These are phyloP conservation scores for Peribatodes rhomboidaria DNA, from an alignment of 2,888 invertebrate genomes.

Conservation along the genomic window DNA sequence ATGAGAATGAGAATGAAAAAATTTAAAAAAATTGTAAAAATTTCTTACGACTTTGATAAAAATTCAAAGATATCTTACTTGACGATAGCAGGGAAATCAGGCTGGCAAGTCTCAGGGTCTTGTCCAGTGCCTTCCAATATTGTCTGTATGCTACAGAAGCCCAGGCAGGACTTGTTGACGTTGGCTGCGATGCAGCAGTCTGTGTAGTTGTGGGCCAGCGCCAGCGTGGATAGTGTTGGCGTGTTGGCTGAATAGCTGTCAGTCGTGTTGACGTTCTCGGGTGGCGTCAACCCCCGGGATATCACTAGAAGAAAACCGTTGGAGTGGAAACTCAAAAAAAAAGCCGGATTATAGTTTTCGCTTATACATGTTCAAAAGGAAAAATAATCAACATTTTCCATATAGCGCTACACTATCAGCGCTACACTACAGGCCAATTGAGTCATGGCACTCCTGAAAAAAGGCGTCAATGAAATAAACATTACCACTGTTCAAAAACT, in stretches of 20 bases:
- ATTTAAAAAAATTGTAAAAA: not conserved
- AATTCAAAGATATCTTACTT: constrained; percentile 65
- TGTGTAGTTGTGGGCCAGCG: constrained; percentile 91
- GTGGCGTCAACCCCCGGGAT: constrained; percentile 88
- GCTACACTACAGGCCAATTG: no score
- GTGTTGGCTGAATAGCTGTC: constrained; percentile 78
- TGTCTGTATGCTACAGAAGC: constrained; percentile 93
- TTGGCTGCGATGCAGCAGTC: constrained; percentile 91
- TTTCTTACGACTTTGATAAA: not conserved
- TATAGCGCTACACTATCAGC: no score
- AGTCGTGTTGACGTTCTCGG: constrained; percentile 82
- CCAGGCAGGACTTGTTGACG: constrained; percentile 90
- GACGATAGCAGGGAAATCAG: constrained; percentile 93
- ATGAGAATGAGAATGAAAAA: no score
- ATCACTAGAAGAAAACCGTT: constrained; percentile 79
- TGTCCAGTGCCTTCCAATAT: constrained; percentile 92
- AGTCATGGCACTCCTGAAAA: no score
- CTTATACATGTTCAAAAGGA: no score
- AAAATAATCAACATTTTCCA: no score
- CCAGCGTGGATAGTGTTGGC: constrained; percentile 70
- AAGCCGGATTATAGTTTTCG: no score
- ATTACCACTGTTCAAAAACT: no score
- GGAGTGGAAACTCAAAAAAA: not conserved
- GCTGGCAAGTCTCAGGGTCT: constrained; percentile 93
- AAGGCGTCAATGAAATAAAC: no score